Evolutionary conservation across 2,113 vertebrate genomes (phyloP), one percentile per base, ranked within the genome.

Genomic region (Gallinago media): DNA sequence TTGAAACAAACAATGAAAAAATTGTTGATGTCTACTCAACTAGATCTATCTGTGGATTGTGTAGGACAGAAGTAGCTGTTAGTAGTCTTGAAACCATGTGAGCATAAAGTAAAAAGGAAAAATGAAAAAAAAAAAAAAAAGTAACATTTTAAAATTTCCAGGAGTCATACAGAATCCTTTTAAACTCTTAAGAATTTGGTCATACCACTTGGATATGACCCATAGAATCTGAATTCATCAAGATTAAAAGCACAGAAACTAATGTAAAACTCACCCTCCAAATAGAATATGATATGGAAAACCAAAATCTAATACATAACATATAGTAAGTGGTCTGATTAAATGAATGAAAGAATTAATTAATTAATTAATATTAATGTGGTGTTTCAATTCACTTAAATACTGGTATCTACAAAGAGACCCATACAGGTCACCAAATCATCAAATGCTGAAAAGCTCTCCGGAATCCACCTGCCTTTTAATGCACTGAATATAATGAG

Each of bases 1-100:
- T 95, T 95, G 91, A 92, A 92, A 66, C 23, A 84, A 91, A 91
- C 74, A 94, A 89, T 32, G 12, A 42, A 72, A 72, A 61, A 75
- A 40, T 25, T 27, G 36, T 62, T 92, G 63, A 16, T 92, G 67
- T 91, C 76, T 96, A 6, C 58, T 71, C 56, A 17, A 8, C 10
- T 27, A 54, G 56, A 54, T 94, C 34, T 80, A 5, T 88, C 73
- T 82, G 55, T 44, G 54, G 44, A 84, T 70, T 29, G 58, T 85
- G 92, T 92, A 77, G 88, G 88, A 94, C 92, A 96, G 80, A 61
- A 92, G 66, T 83, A 65, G 38, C 85, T 96, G 88, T 49, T 92
- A 72, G 56, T 20, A 66, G 31, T 19, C n/a, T 76, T 42, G 42
- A 76, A 66, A 19, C 6, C 15, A 34, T 5, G 8, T 54, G 8